These are phyloP conservation scores for Megalops cyprinoides DNA, from an alignment of 2,797 vertebrate genomes.

Conservation along the genomic window DNA sequence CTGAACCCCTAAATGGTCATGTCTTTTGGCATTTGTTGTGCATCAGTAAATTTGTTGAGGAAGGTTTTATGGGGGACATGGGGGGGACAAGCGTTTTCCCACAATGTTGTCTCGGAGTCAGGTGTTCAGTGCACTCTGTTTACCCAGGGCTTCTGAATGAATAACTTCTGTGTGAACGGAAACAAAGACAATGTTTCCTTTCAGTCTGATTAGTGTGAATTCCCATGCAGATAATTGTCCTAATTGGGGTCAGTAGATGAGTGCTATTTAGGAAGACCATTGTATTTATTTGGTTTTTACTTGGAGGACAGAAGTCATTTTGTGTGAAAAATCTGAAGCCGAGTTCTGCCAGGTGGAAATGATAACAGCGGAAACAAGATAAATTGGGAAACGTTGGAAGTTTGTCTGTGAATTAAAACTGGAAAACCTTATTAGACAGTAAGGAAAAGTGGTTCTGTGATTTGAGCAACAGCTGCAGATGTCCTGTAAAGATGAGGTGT, in stretches of 20 bases:
- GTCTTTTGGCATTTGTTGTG: neutral
- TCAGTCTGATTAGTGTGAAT: neutral
- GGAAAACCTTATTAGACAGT: neutral
- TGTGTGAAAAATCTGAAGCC: neutral
- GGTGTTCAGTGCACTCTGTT: neutral
- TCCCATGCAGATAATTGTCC: slow-evolving; percentile 9
- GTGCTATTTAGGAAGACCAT: too few relatives aligned
- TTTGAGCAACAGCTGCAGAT: too few relatives aligned
- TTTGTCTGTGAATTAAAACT: too few relatives aligned
- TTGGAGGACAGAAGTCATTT: neutral
- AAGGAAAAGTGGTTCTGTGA: neutral
- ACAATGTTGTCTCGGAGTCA: neutral
- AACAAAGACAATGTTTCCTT: neutral
- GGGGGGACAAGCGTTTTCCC: too few relatives aligned
- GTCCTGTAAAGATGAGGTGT: too few relatives aligned
- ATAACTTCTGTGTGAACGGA: neutral
- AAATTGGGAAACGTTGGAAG: neutral
- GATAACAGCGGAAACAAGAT: neutral
- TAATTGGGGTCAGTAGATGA: slow-evolving; percentile 1
- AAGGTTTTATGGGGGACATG: neutral
- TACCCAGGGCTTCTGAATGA: neutral
- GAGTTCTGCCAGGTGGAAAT: neutral
- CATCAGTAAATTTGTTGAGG: neutral
- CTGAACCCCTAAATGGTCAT: neutral
- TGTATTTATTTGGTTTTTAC: neutral